A percentile compares a stretch with the other conserved stretches of the same genome.
Conservation (phyloP, 2,888 invertebrate genomes). For the Ormyrus nitidulus region DNA sequence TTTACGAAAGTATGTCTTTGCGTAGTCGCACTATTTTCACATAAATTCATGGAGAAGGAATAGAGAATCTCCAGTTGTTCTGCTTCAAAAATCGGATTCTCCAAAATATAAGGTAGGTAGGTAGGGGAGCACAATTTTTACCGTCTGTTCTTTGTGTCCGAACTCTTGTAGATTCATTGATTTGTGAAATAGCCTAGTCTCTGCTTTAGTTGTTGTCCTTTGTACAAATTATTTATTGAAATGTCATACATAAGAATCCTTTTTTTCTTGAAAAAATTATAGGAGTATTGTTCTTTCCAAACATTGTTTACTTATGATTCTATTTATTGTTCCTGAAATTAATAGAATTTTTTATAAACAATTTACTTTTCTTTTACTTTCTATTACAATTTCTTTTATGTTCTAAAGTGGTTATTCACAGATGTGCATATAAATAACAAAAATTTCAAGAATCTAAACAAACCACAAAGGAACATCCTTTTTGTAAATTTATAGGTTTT, state of each 20-base stretch:
- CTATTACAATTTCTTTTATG: background rate
- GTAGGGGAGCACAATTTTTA: too few relatives aligned
- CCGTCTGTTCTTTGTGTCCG: background rate
- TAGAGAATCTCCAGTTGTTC: slow-evolving; percentile 18
- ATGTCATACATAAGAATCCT: too few relatives aligned
- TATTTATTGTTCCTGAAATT: too few relatives aligned
- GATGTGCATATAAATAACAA: slow-evolving; percentile 35
- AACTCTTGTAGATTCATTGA: background rate
- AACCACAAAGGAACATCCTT: slow-evolving; percentile 13
- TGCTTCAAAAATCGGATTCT: slow-evolving; percentile 20
- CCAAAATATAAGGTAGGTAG: too few relatives aligned
- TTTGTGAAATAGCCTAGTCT: background rate
- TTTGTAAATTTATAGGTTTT: slow-evolving; percentile 42
- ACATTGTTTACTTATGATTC: too few relatives aligned
- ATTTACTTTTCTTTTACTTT: background rate
- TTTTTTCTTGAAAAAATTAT: too few relatives aligned
- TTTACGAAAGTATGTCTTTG: slow-evolving; percentile 30
- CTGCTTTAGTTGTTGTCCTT: background rate
- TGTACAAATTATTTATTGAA: background rate
- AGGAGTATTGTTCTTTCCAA: too few relatives aligned
- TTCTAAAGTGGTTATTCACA: background rate
- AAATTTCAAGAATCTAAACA: slow-evolving; percentile 23
- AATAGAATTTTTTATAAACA: background rate
- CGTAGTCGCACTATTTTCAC: slow-evolving; percentile 10
- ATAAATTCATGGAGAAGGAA: slow-evolving; percentile 11